Base-by-base conservation (phyloP, 1,140 invertebrate species). In the Caenorhabditis brenneri region DNA sequence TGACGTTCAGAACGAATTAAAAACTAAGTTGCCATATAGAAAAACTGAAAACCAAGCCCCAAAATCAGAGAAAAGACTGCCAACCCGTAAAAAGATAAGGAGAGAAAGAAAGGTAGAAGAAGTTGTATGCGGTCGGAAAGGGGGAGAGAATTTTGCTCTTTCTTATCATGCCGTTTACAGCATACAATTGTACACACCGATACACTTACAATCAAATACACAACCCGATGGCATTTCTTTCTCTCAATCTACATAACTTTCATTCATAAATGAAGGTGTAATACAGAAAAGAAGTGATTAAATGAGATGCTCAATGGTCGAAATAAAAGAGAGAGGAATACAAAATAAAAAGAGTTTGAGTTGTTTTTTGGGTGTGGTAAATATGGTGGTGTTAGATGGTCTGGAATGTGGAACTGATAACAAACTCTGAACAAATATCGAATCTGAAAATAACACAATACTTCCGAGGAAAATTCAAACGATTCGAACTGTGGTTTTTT, bases 31-130 rank as follows among this genome's bases (percentile, higher is more conserved):
- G 53, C 53, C 53, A 65, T 51, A 12, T 42, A 12, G 5, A 74
- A 74, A 74, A 74, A 74, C 36, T 39, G 33, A 39, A 74, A 74
- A 74, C n/a, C 65, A 74, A 55, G 16, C 19, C 27, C 36, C 2
- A 42, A 74, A 74, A n/a, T 22, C 65, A 74, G 36, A 74, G 33
- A 31, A 74, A 74, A 74, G 65, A 74, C 36, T 74, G 65, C 65
- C 65, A 74, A 74, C 29, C 65, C 7, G 19, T 33, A 39, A 42
- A 6, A 6, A 74, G 29, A 74, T 22, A 74, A 31, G 15, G 16
- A 0, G 4, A 42, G 65, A 74, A 22, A 31, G 24, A 9, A 33
- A 19, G 58, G 22, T 12, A 58, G 55, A 58, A 65, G 31, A 65
- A 65, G 58, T 65, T 65, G 58, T 65, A 36, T 65, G 24, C n/a